These are phyloP conservation scores for Meiosimyza platycephala DNA, from an alignment of 2,888 invertebrate species.

Conservation along the genomic window DNA sequence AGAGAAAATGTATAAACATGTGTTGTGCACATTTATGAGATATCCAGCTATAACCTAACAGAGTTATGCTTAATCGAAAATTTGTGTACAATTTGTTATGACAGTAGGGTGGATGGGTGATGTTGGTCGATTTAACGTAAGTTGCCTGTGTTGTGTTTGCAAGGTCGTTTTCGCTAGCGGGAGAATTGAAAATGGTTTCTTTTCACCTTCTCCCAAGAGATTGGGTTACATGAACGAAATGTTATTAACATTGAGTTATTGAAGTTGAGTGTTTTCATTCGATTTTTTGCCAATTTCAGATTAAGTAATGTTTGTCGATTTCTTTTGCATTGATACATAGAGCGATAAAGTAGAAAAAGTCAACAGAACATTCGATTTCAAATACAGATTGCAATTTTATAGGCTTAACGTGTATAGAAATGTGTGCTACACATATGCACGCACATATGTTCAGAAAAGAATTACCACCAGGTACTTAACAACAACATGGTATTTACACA, in stretches of 20 bases:
- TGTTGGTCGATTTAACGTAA: neutral
- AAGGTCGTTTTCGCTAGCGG: neutral
- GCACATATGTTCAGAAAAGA: no score
- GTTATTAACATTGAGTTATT: conserved; percentile 13
- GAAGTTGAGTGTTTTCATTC: neutral
- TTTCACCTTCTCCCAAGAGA: neutral
- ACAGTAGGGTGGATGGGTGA: neutral
- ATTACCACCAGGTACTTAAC: no score
- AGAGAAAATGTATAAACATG: conserved; percentile 2
- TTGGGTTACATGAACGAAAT: conserved; percentile 6
- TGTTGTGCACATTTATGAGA: conserved; percentile 13
- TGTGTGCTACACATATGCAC: no score
- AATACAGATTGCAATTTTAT: neutral
- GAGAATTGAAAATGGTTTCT: neutral
- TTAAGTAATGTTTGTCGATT: neutral
- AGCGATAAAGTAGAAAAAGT: neutral
- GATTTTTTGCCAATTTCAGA: no score
- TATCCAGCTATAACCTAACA: conserved; percentile 9
- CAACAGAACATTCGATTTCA: neutral
- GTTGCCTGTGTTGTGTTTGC: neutral
- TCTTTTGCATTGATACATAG: neutral
- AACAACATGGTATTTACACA: no score
- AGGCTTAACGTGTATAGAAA: no score
- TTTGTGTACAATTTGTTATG: conserved; percentile 26
- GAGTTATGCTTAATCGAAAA: conserved; percentile 19